Base-by-base conservation (phyloP, 2,113 vertebrate genomes). In the Camelus bactrianus region DNA sequence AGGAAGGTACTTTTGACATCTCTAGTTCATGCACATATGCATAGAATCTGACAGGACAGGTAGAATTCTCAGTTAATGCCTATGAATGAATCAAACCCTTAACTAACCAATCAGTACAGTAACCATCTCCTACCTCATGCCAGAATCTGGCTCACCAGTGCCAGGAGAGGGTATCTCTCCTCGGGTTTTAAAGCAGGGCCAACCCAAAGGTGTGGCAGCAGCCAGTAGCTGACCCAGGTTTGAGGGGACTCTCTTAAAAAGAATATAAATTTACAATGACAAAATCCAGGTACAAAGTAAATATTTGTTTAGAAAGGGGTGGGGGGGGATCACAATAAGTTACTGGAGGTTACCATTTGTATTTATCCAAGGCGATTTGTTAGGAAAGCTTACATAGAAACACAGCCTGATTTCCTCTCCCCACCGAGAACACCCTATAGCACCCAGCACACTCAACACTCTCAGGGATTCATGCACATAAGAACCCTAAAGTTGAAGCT, bases 221-320 rank as follows among this genome's bases (percentile, higher is more conserved):
- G 35, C 15, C 48, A n/a, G 15, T 5, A 6, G 62, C 5, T 24
- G 20, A 46, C 2, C 6, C 32, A 12, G 32, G 62, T 15, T 42
- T 80, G 28, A 19, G 35, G 1, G 32, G 6, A 28, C 4, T n/a
- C 30, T 56, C 46, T 48, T 65, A 11, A 64, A 89, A 79, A n/a
- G n/a, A 52, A 79, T 42, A 30, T 54, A 87, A 62, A 62, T 28
- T 82, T 58, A 83, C 46, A 90, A 85, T 69, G 46, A 62, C 17
- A 69, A 79, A 75, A 72, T 58, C 69, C 73, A 62, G n/a, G 20
- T 54, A 86, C 38, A 92, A 93, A 28, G 15, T 54, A n/a, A 92
- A 10, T 24, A 54, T 14, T 65, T 94, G 64, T 30, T 90, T 92
- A 24, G 62, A 76, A 30, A 46, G 77, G 38, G n/a, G 4, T 52